phyloP scores from a whole-genome alignment of 2,113 vertebrate genomes.

The Pituophis catenifer region DNA sequence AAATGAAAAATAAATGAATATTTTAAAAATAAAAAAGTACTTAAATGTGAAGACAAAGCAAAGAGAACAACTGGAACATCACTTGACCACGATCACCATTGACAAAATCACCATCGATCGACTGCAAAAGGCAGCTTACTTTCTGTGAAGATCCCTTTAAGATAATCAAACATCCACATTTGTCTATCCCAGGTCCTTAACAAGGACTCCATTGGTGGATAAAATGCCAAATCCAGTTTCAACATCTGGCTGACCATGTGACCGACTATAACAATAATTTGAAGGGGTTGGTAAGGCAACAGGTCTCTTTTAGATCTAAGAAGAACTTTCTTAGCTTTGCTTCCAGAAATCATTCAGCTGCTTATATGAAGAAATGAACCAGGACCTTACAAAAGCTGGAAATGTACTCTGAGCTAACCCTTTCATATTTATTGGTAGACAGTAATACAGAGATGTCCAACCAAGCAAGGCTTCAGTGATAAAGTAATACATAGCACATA shows the following conservation, averaged over 20 bases:
- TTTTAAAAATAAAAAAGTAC: background rate
- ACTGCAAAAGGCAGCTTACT: background rate
- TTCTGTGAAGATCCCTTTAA: background rate
- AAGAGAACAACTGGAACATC: background rate
- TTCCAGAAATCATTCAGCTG: background rate
- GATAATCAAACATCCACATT: background rate
- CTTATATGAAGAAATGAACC: background rate
- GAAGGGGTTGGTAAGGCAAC: background rate
- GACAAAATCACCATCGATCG: background rate
- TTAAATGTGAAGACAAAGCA: background rate
- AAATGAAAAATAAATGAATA: background rate
- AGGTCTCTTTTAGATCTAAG: background rate
- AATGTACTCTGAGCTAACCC: background rate
- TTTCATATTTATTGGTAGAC: background rate
- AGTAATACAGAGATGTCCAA: background rate
- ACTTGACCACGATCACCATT: background rate
- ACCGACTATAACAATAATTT: background rate
- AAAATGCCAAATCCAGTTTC: too few species aligned
- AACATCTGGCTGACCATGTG: background rate
- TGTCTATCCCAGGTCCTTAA: background rate
- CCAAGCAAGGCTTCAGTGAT: background rate
- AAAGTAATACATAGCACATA: background rate
- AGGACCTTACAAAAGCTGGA: background rate
- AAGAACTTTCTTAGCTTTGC: background rate
- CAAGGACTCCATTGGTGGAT: background rate